Conservation (phyloP, 2,888 invertebrate species). For the Sphaerolaimus hirsutus region DNA sequence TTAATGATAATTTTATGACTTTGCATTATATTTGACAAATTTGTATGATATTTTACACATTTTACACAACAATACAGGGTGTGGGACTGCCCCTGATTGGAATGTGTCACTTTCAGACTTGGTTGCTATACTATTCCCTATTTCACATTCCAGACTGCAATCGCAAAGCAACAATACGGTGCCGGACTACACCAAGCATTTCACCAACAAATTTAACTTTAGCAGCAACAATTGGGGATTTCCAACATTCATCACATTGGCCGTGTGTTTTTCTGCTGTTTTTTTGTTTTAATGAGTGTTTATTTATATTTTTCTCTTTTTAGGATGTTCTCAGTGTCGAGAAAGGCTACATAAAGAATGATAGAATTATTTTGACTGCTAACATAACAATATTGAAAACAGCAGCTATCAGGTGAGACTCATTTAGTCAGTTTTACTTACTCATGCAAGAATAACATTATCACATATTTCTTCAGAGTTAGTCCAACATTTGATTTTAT, state of each 20-base stretch:
- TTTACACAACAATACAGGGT: too few species aligned
- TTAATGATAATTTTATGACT: too few species aligned
- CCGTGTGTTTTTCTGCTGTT: neutral
- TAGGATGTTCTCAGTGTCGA: conserved; percentile 4
- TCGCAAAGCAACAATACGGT: conserved; percentile 7
- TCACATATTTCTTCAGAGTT: too few species aligned
- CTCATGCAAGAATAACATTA: neutral
- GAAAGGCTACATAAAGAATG: conserved; percentile 14
- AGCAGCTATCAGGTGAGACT: conserved; percentile 10
- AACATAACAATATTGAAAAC: conserved; percentile 17
- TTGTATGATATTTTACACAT: too few species aligned
- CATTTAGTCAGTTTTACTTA: neutral
- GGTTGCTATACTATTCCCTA: neutral
- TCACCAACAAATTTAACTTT: conserved; percentile 21
- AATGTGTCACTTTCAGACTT: neutral
- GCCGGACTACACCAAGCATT: conserved; percentile 13
- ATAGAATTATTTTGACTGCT: conserved; percentile 17
- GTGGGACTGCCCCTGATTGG: neutral
- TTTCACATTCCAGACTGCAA: conserved; percentile 8
- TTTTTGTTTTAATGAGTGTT: neutral
- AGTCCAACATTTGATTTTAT: conserved; percentile 16
- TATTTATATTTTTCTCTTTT: neutral
- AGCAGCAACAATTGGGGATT: conserved; percentile 24
- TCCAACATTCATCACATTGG: conserved; percentile 21
- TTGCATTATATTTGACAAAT: too few species aligned